Evolutionary conservation across 2,113 vertebrate species (phyloP).

Genomic region (Lycaon pictus): DNA sequence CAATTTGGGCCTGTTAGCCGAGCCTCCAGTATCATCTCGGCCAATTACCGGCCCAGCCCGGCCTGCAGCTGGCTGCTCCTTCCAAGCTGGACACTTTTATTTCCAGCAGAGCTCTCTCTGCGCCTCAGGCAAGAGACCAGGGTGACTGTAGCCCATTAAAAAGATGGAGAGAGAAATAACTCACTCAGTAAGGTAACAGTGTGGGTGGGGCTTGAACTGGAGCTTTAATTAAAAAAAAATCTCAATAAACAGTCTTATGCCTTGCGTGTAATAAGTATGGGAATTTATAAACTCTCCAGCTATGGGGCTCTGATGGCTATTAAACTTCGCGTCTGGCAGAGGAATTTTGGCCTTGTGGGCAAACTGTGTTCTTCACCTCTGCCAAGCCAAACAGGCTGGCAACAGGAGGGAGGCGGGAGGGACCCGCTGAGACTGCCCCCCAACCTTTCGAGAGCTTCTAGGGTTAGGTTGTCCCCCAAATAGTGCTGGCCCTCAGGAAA

Average conservation of each 20-base stretch:
- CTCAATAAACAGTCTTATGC: constrained; percentile 87
- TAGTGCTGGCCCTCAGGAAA: neutral
- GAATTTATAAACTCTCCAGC: constrained; percentile 89
- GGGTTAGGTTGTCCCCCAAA: neutral
- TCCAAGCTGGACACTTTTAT: constrained; percentile 76
- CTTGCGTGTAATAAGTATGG: constrained; percentile 86
- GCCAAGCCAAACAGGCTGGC: constrained; percentile 84
- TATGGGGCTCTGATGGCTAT: constrained; percentile 86
- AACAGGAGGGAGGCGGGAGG: constrained; percentile 16
- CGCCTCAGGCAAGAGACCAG: constrained; percentile 76
- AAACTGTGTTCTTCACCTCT: constrained; percentile 81
- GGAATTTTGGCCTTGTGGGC: constrained; percentile 85
- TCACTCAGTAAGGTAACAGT: constrained; percentile 84
- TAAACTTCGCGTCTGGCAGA: constrained; percentile 86
- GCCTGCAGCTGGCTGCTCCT: constrained; percentile 73
- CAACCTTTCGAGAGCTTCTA: neutral
- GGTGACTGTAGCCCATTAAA: constrained; percentile 85
- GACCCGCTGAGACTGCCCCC: neutral
- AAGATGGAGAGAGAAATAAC: constrained; percentile 82
- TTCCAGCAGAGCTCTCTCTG: constrained; percentile 75
- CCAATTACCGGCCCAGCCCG: constrained; percentile 75
- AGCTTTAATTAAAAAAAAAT: constrained; percentile 83
- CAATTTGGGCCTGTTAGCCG: constrained; percentile 71
- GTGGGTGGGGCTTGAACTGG: constrained; percentile 67
- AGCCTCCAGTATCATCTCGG: constrained; percentile 74